These are phyloP conservation scores for Odontothrips loti DNA, from an alignment of 2,888 invertebrate genomes.

Conservation along the genomic window DNA sequence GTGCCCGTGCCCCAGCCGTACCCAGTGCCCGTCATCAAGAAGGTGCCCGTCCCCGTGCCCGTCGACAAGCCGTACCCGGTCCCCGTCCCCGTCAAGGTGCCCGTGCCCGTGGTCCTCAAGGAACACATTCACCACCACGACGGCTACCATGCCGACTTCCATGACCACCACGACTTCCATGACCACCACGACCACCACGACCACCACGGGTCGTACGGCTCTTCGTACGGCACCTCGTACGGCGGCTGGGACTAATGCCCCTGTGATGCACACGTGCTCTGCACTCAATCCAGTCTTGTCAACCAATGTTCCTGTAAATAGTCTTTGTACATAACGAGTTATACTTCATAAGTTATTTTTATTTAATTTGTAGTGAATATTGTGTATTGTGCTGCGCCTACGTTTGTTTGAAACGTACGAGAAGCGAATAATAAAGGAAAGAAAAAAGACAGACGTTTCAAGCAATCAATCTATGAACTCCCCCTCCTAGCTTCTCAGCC, in stretches of 20 bases:
- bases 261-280: too few species aligned
- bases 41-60: slow-evolving; percentile 16
- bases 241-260: too few species aligned
- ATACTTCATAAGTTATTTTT: too few species aligned
- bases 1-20: slow-evolving; percentile 20
- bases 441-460: too few species aligned
- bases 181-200: neutral
- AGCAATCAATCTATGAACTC: too few species aligned
- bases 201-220: slow-evolving; percentile 5
- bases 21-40: slow-evolving; percentile 21
- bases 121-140: neutral
- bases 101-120: neutral
- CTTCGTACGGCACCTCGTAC: neutral
- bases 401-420: too few species aligned
- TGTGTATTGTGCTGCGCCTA: too few species aligned
- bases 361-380: too few species aligned
- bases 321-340: neutral
- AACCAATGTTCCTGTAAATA: neutral
- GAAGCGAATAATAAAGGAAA: too few species aligned
- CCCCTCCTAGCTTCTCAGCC: too few species aligned
- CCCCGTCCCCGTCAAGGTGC: neutral
- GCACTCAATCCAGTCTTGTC: too few species aligned
- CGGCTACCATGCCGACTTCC: neutral
- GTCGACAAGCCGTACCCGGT: slow-evolving; percentile 9
- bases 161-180: neutral